phyloP scores from a whole-genome alignment of 2,797 vertebrate species.

The Pelodytes ibericus region DNA sequence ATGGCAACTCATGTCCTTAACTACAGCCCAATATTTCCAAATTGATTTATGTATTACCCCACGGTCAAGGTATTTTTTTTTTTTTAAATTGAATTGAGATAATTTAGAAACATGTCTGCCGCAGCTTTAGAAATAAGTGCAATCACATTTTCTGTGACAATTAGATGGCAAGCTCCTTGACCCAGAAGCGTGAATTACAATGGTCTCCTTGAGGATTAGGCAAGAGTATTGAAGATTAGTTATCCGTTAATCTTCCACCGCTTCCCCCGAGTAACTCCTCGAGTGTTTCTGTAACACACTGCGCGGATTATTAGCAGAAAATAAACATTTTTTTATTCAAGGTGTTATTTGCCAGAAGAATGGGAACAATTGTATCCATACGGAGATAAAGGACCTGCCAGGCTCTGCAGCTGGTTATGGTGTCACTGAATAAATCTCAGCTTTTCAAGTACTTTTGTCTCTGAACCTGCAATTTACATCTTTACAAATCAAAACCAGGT shows the following conservation, averaged over 20 bases:
- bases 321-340: constrained; percentile 50
- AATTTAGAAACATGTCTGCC: no score
- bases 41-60: no score
- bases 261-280: constrained; percentile 1
- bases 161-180: no score
- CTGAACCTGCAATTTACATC: constrained; percentile 47
- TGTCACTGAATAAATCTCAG: constrained; percentile 34
- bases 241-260: neutral
- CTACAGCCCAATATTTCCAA: no score
- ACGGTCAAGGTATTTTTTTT: no score
- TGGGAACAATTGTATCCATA: constrained; percentile 37
- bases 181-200: no score
- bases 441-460: constrained; percentile 33
- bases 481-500: constrained; percentile 5
- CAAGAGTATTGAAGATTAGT: neutral
- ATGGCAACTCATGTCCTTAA: no score
- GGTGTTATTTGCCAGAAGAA: constrained; percentile 41
- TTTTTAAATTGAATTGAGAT: no score
- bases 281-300: neutral
- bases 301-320: constrained; percentile 18
- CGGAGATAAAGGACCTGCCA: constrained; percentile 25
- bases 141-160: no score
- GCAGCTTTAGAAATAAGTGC: no score
- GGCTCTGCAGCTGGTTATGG: constrained; percentile 22
- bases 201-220: neutral